Conservation (phyloP, 2,888 invertebrate species). For the Mythimna loreyi region DNA sequence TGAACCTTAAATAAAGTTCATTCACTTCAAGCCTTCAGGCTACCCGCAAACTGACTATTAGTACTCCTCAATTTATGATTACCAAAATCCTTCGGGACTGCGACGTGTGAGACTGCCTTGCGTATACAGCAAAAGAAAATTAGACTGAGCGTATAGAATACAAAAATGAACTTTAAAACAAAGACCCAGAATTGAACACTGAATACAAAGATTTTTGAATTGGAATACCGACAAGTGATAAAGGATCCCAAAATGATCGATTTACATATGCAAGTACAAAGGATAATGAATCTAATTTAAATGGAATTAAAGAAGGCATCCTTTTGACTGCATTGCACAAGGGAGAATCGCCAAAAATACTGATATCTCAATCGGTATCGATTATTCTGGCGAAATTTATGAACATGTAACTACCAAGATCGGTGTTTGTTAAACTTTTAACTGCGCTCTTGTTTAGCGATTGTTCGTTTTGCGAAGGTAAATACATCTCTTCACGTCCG, state of each 20-base stretch:
- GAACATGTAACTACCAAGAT: conserved; percentile 75
- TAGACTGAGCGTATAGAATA: conserved; percentile 10
- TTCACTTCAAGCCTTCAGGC: conserved; percentile 79
- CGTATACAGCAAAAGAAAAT: conserved; percentile 46
- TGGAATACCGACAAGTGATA: conserved; percentile 67
- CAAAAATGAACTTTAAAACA: conserved; percentile 44
- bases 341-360: conserved; percentile 64
- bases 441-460: conserved; percentile 59
- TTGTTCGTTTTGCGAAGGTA: conserved; percentile 61
- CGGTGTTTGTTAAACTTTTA: conserved; percentile 76
- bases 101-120: conserved; percentile 85
- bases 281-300: conserved; percentile 55
- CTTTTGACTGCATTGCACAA: conserved; percentile 30
- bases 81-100: conserved; percentile 74
- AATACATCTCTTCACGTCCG: conserved; percentile 55
- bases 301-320: conserved; percentile 67
- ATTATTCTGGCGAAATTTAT: conserved; percentile 79
- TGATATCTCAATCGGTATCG: conserved; percentile 84
- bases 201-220: conserved; percentile 36
- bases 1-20: conserved; percentile 69
- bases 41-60: conserved; percentile 78
- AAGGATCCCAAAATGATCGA: conserved; percentile 67
- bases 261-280: conserved; percentile 65
- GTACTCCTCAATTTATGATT: conserved; percentile 80
- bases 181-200: conserved; percentile 51